Percentiles rank a stretch among this genome's conserved stretches.
phyloP scores from a whole-genome alignment of 2,113 vertebrate genomes.

The Equus przewalskii region DNA sequence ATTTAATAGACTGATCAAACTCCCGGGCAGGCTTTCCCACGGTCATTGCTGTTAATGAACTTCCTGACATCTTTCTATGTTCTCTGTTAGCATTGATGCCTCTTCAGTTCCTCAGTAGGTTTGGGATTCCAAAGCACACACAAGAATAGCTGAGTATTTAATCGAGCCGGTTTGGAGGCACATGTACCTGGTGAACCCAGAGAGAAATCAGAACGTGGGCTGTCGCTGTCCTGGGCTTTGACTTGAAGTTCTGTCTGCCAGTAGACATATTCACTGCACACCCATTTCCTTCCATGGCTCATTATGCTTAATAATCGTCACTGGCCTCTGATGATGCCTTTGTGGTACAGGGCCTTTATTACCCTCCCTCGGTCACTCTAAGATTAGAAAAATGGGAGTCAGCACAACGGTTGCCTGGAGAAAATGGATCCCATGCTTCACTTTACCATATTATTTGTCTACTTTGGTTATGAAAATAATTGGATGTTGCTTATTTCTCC shows the following conservation, averaged over 20 bases:
- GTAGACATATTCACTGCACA: neutral
- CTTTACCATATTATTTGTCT: fast-evolving
- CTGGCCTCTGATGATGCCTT: neutral
- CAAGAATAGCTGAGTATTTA: neutral
- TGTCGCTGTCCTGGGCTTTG: neutral
- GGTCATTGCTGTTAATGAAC: neutral
- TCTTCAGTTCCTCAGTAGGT: neutral
- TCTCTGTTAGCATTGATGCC: neutral
- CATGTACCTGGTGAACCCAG: fast-evolving
- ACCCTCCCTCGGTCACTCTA: neutral
- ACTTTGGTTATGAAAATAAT: neutral
- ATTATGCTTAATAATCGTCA: neutral
- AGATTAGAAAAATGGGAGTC: neutral
- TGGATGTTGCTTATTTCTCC: neutral
- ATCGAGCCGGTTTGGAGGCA: neutral
- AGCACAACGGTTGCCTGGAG: neutral
- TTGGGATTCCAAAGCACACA: neutral
- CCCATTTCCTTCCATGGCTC: neutral
- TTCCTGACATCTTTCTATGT: neutral
- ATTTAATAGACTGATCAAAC: neutral
- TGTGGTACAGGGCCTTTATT: neutral
- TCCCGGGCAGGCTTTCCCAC: neutral
- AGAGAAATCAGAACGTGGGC: neutral
- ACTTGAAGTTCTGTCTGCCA: neutral
- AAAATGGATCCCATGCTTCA: neutral